A percentile compares a stretch with the other conserved stretches of the same genome.
These are phyloP conservation scores for Isichthys henryi DNA, from an alignment of 2,113 vertebrate species.

Conservation along the genomic window DNA sequence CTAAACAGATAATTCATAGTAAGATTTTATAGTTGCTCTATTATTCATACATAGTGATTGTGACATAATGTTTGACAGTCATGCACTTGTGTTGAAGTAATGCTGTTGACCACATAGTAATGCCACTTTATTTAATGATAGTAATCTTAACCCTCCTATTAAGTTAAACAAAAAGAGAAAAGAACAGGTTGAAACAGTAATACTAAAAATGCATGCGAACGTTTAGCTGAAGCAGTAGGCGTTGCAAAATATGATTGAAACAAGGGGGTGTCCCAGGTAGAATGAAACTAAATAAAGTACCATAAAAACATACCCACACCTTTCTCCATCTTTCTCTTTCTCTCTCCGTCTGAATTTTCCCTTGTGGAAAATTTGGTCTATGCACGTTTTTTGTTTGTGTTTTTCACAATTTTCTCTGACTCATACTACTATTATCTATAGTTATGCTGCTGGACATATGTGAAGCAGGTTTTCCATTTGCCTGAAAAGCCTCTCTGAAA, in stretches of 20 bases:
- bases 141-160: not conserved
- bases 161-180: not conserved
- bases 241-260: not conserved
- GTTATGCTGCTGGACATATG: not conserved
- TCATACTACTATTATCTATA: not conserved
- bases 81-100: not conserved
- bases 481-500: not conserved
- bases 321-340: not conserved
- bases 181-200: not conserved
- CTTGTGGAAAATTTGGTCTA: not conserved
- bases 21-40: not conserved
- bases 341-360: not conserved
- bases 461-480: not conserved
- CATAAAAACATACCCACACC: constrained; percentile 3
- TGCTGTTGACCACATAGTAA: not conserved
- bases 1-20: not conserved
- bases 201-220: not conserved
- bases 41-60: not conserved
- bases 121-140: not conserved
- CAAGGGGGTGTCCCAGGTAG: not conserved
- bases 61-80: not conserved
- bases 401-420: not conserved
- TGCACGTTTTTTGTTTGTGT: not conserved
- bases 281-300: not conserved
- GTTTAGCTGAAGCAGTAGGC: not conserved